A percentile compares a stretch with the other conserved stretches of the same genome.
Conservation (phyloP, 2,113 vertebrate species). For the Hemiprocne comata region DNA sequence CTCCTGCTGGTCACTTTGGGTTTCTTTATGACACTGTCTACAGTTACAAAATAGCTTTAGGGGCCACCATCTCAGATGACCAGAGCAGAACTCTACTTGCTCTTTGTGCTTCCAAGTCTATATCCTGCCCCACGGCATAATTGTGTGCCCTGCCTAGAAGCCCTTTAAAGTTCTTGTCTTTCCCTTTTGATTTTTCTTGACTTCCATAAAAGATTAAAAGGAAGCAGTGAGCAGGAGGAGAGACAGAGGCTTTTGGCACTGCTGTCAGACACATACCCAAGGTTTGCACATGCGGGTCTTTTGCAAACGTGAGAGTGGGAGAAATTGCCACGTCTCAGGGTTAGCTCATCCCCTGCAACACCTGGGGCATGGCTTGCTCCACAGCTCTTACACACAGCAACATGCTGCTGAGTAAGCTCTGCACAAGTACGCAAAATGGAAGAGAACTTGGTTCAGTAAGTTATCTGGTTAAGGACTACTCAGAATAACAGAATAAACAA, state of each 20-base stretch:
- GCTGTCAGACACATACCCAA: neutral
- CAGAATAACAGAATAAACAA: too few relatives aligned
- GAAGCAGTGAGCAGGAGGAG: neutral
- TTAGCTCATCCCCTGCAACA: neutral
- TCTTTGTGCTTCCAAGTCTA: neutral
- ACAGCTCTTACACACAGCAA: too few relatives aligned
- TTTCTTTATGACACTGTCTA: neutral
- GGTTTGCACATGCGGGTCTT: neutral
- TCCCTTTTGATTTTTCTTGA: neutral
- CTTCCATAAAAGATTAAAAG: neutral
- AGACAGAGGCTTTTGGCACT: neutral
- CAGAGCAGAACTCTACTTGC: neutral
- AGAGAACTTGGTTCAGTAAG: too few relatives aligned
- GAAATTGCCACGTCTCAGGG: neutral
- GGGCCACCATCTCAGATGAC: neutral
- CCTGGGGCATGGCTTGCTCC: neutral
- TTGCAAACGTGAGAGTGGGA: neutral
- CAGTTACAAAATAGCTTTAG: neutral
- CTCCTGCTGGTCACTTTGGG: neutral
- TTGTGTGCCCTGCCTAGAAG: rapidly evolving
- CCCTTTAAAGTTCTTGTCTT: neutral
- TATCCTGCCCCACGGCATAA: neutral
- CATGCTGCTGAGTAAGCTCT: neutral
- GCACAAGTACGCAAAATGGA: too few relatives aligned
- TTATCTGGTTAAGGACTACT: too few relatives aligned